phyloP scores from a whole-genome alignment of 2,113 vertebrate genomes.

The Polyodon spathula region DNA sequence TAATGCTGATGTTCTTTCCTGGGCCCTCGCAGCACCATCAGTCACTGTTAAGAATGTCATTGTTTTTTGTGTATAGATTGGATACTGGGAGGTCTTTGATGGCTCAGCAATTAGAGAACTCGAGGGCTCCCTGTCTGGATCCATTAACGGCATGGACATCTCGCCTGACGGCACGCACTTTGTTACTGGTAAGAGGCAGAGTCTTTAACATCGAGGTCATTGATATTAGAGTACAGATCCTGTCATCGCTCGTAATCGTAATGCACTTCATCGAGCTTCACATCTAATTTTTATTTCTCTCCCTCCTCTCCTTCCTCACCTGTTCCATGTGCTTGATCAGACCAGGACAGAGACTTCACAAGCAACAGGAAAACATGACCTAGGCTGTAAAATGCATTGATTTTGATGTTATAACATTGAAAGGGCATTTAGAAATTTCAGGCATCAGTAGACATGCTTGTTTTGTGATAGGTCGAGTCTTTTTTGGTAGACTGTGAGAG shows the following conservation, averaged over 20 bases:
- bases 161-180: constrained; percentile 59
- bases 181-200: constrained; percentile 61
- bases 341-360: neutral
- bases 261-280: too few species aligned
- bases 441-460: neutral
- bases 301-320: too few species aligned
- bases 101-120: constrained; percentile 65
- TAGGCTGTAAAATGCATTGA: neutral
- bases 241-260: neutral
- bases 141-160: constrained; percentile 75
- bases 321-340: neutral
- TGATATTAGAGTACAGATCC: neutral
- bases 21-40: neutral
- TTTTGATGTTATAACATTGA: neutral
- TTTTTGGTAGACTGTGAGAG: neutral
- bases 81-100: constrained; percentile 78
- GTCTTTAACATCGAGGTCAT: neutral
- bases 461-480: neutral
- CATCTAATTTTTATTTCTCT: too few species aligned
- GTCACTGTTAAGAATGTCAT: constrained; percentile 4
- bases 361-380: neutral
- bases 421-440: neutral
- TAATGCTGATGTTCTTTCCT: neutral
- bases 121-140: constrained; percentile 63
- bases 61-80: constrained; percentile 51